Conservation (phyloP, 2,888 invertebrate species). For the Perizoma flavofasciatum region DNA sequence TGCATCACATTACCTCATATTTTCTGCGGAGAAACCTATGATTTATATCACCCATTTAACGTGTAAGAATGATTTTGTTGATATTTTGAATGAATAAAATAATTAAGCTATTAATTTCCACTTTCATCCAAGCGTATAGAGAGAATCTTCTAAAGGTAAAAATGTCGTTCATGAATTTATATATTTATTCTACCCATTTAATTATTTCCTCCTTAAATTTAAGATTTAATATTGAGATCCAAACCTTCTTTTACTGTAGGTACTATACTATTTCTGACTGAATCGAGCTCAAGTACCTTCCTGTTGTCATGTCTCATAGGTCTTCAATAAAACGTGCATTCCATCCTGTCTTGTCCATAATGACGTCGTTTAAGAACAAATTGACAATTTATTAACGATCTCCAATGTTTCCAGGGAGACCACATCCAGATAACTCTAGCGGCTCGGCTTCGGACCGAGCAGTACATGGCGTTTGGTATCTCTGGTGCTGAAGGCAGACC, state of each 20-base stretch:
- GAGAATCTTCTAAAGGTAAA: constrained; percentile 66
- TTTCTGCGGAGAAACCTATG: no score
- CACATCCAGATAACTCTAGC: constrained; percentile 91
- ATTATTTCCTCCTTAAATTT: background rate
- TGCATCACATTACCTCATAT: no score
- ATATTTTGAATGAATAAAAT: constrained; percentile 2
- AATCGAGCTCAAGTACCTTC: no score
- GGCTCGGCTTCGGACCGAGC: constrained; percentile 90
- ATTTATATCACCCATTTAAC: no score
- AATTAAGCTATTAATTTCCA: constrained; percentile 27
- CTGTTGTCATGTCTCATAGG: no score
- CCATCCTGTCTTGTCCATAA: no score
- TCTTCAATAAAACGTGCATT: no score
- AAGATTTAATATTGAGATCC: no score
- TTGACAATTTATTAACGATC: background rate
- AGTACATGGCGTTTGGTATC: constrained; percentile 95
- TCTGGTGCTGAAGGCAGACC: constrained; percentile 90
- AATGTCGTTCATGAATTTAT: constrained; percentile 37
- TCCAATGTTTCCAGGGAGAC: constrained; percentile 62
- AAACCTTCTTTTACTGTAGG: no score
- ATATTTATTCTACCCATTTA: background rate
- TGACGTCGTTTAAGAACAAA: no score
- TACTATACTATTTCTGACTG: no score
- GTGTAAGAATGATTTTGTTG: no score
- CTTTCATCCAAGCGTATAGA: constrained; percentile 61